These are phyloP conservation scores for Actinia tenebrosa DNA, from an alignment of 64 coral and sea anemone genomes.

Conservation along the genomic window DNA sequence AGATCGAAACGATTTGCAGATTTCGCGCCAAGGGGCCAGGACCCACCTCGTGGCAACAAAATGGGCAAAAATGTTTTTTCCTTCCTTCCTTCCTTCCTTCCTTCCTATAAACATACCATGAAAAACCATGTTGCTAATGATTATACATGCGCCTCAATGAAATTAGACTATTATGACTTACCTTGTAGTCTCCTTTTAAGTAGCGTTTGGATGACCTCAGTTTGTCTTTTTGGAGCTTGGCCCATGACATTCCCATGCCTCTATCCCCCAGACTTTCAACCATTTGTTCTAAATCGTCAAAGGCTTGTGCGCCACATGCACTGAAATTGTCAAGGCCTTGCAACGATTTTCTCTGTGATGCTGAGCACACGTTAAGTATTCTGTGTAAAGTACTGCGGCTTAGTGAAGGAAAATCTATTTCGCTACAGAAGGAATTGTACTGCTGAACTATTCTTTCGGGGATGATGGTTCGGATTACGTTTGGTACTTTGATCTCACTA, in stretches of 20 bases:
- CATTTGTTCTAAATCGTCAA: slow-evolving; percentile 24
- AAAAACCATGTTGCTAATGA: too few relatives aligned
- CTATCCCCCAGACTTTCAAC: slow-evolving; percentile 21
- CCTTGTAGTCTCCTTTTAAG: slow-evolving; percentile 12
- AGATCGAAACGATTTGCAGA: too few relatives aligned
- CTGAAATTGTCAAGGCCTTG: slow-evolving; percentile 61
- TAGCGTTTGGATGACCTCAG: slow-evolving; percentile 9
- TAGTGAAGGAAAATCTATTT: slow-evolving; percentile 20
- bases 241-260: slow-evolving; percentile 4
- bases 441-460: slow-evolving; percentile 61
- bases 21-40: too few relatives aligned
- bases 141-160: background rate
- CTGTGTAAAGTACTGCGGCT: slow-evolving; percentile 34
- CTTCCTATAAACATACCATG: too few relatives aligned
- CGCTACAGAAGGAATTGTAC: background rate
- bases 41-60: too few relatives aligned
- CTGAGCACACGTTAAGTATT: slow-evolving; percentile 41
- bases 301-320: slow-evolving; percentile 41
- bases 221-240: slow-evolving; percentile 9
- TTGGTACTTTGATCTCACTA: slow-evolving; percentile 43
- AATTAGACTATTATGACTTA: background rate
- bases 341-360: slow-evolving; percentile 38
- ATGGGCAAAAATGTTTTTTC: too few relatives aligned
- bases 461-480: slow-evolving; percentile 55
- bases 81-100: too few relatives aligned